Conservation (phyloP, 2,113 vertebrate species). For the Tychaedon coryphoeus region DNA sequence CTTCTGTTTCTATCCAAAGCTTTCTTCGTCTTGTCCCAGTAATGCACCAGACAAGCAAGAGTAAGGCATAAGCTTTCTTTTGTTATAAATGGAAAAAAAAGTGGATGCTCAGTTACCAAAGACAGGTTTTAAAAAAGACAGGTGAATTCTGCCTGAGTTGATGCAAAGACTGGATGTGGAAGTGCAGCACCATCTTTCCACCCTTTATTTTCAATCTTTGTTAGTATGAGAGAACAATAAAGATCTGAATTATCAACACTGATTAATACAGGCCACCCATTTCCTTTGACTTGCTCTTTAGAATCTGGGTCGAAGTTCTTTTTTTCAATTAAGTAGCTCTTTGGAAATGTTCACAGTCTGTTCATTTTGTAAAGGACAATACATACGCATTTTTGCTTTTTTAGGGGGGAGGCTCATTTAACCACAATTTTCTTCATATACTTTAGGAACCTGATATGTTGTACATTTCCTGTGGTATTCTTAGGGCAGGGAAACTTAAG, state of each 20-base stretch:
- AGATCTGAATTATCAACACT: neutral
- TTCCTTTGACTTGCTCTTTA: neutral
- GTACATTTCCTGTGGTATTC: neutral
- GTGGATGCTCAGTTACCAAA: neutral
- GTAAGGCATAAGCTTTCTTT: neutral
- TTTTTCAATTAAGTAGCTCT: neutral
- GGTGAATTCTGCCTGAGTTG: neutral
- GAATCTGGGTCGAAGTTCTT: neutral
- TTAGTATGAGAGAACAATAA: neutral
- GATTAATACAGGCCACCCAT: fast-evolving
- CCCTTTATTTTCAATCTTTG: neutral
- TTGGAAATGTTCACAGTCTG: neutral
- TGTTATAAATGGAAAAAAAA: neutral
- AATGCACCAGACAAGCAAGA: neutral
- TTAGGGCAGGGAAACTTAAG: neutral
- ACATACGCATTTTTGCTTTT: neutral
- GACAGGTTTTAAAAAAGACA: too few relatives aligned
- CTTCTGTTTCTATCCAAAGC: neutral
- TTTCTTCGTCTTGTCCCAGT: neutral
- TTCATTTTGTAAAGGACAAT: neutral
- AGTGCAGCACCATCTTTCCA: neutral
- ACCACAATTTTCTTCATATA: neutral
- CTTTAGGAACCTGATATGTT: neutral
- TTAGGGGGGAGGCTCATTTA: fast-evolving
- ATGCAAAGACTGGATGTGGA: neutral